phyloP scores from a whole-genome alignment of 2,797 vertebrate species.

The Chaetophractus vellerosus region DNA sequence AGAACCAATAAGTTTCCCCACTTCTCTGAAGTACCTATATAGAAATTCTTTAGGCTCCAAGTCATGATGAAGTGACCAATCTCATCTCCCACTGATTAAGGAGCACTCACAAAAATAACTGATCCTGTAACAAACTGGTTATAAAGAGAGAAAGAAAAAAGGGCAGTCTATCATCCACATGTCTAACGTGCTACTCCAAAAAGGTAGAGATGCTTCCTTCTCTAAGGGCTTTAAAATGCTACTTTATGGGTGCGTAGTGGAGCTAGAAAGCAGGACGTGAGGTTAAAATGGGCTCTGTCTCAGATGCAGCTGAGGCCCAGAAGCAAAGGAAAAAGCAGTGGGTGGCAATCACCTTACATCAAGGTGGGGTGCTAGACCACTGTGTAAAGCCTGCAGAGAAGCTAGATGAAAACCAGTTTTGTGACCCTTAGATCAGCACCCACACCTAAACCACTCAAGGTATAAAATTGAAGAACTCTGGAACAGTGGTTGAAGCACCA shows the following conservation, averaged over 20 bases:
- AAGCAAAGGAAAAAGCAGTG: not conserved
- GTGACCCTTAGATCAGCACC: not conserved
- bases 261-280: not conserved
- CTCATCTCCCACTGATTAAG: conserved; percentile 29
- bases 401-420: not conserved
- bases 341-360: not conserved
- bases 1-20: not conserved
- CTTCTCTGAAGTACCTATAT: not conserved
- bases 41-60: conserved; percentile 23
- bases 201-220: not conserved
- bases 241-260: not conserved
- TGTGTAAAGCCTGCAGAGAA: not conserved
- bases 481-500: not conserved
- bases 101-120: not conserved
- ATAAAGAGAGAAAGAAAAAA: not conserved
- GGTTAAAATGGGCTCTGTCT: not conserved
- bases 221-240: not conserved
- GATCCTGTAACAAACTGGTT: conserved; percentile 4
- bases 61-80: not conserved
- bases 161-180: not conserved
- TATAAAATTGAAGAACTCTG: not conserved
- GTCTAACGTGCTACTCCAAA: not conserved
- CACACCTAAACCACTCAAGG: not conserved
- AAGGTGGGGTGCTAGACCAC: not conserved
- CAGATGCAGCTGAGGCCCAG: not conserved